Percentiles rank a stretch among this genome's conserved stretches.
Conservation (phyloP, 2,113 vertebrate species). For the Puntigrus tetrazona region DNA sequence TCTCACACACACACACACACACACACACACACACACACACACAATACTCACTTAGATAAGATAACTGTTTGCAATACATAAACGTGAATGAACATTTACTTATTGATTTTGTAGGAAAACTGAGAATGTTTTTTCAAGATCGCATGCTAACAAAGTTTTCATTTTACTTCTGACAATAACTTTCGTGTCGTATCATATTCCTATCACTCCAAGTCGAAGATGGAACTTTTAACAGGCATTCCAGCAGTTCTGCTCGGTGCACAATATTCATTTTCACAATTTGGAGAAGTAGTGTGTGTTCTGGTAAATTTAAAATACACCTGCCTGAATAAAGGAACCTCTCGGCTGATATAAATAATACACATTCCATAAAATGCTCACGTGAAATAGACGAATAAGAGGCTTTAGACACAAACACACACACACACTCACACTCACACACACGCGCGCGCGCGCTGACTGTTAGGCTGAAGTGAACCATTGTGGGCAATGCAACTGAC, state of each 20-base stretch:
- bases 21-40: too few relatives aligned
- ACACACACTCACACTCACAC: too few relatives aligned
- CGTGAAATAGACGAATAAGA: neutral
- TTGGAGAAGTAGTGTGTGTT: neutral
- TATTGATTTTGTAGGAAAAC: neutral
- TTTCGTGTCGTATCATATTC: neutral
- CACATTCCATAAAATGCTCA: neutral
- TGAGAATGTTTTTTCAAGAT: neutral
- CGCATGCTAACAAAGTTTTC: neutral
- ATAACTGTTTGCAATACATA: neutral
- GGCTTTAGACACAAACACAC: neutral
- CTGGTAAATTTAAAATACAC: neutral
- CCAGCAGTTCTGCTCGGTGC: neutral
- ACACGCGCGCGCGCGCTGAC: too few relatives aligned
- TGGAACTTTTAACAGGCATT: neutral
- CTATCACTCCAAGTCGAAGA: neutral
- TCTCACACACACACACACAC: neutral
- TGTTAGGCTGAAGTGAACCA: slow-evolving; percentile 1
- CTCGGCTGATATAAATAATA: neutral
- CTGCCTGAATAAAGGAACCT: neutral
- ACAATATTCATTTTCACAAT: neutral
- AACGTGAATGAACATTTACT: neutral
- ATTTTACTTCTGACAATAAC: neutral
- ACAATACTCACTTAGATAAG: neutral
- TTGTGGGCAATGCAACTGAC: slow-evolving; percentile 46